Conservation (phyloP, 2,888 invertebrate species). For the Acanthosepion esculentum region DNA sequence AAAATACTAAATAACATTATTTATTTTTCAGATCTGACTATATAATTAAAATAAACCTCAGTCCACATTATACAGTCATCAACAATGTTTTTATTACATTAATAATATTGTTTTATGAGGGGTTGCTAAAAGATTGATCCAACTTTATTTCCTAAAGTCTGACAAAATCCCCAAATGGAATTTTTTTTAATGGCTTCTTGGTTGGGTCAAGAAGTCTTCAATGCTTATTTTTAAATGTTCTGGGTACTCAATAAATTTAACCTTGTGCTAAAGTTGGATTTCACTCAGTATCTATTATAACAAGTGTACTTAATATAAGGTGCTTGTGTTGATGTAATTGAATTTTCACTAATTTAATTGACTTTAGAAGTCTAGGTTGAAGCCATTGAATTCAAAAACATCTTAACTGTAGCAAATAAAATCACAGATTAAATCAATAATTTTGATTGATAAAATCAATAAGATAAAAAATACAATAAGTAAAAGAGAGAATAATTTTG, state of each 20-base stretch:
- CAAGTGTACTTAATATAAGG: background rate
- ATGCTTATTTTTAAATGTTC: background rate
- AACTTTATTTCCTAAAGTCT: no score
- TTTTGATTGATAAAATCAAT: background rate
- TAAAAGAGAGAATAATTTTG: background rate
- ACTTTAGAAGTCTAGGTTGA: background rate
- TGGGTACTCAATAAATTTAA: background rate
- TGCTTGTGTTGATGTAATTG: background rate
- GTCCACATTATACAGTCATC: no score
- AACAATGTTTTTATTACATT: no score
- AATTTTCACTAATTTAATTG: background rate
- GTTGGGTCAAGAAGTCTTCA: no score
- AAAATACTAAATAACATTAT: no score
- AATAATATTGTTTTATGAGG: no score
- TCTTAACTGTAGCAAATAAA: constrained; percentile 4
- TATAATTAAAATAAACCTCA: no score
- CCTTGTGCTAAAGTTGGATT: background rate
- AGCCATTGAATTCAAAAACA: constrained; percentile 1
- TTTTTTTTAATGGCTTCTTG: no score
- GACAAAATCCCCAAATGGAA: no score
- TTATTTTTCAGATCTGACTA: no score
- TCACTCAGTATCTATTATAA: background rate
- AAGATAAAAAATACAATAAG: background rate
- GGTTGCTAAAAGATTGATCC: no score
- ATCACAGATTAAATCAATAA: constrained; percentile 20